Evolutionary conservation across 2,113 vertebrate species (phyloP), one percentile per base, ranked within the genome.

Genomic region (Mugil cephalus): DNA sequence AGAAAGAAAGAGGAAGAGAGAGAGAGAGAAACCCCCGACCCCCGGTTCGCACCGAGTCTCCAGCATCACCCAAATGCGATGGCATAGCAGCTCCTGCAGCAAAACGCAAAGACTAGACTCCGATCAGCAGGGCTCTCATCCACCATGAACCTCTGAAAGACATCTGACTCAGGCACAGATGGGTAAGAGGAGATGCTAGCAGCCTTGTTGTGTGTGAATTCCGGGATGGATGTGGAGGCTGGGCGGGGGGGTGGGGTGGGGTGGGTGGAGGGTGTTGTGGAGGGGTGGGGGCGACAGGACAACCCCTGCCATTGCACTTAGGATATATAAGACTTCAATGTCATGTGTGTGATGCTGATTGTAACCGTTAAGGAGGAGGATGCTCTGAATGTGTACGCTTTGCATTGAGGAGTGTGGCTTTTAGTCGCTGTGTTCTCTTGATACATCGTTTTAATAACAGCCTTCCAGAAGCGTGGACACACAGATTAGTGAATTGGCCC

Each of bases 161-260:
- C 79, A 84, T 80, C 88, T 35, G 73, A 87, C 84, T 71, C 90
- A 48, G 77, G 92, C 93, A 84, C 87, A 85, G 88, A 94, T 94
- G 93, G 93, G 92, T 93, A 85, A 92, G 92, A 71, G 13, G 58
- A 77, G 69, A 82, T 42, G 69, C 53, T 68, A 14, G 48, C 7
- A 11, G 18, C 1, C 35, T 35, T 45, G 0, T 59, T 52, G 10
- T 58, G 10, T 58, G 12, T 35, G 47, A 13, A 58, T 76, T 78
- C 21, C 21, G 15, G 40, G 47, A 42, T 69, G 40, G 47, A 42
- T 69, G n/a, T 54, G 56, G n/a, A 67, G 24, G 12, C 2, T 30
- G 47, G 13, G 30, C 2, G 7, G 43, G 39, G 45, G 34, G 35
- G 30, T 3, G 5, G 24, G 42, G 7, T 11, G 75, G 6, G 64